Conservation (phyloP, 2,113 vertebrate species). For the Galbula dea region DNA sequence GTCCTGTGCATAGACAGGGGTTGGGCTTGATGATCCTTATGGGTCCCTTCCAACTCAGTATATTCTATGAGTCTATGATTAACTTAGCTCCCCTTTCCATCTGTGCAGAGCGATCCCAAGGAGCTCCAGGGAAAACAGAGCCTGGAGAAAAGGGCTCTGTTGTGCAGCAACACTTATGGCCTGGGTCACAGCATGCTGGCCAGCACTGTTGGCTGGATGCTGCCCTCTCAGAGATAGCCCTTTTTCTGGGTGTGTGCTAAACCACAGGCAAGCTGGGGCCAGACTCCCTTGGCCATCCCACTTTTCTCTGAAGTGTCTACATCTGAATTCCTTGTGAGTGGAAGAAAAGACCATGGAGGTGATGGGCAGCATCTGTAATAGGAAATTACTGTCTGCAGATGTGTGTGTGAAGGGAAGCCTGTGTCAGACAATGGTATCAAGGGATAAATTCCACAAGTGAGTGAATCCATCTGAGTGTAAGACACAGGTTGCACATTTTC, state of each 20-base stretch:
- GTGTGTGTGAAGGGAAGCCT: conserved; percentile 52
- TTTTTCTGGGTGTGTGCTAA: neutral
- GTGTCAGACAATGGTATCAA: conserved; percentile 60
- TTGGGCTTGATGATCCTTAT: too few species aligned
- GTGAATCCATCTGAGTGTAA: conserved; percentile 60
- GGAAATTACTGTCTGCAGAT: conserved; percentile 63
- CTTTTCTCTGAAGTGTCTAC: conserved; percentile 6
- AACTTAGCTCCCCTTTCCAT: neutral
- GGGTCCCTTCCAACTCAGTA: too few species aligned
- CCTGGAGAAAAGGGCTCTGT: neutral
- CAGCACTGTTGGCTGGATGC: neutral
- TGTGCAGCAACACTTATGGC: accelerated
- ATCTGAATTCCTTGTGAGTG: conserved; percentile 41
- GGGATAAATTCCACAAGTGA: conserved; percentile 68
- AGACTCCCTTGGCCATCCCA: neutral
- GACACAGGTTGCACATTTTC: conserved; percentile 43
- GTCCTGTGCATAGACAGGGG: too few species aligned
- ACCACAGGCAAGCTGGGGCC: neutral
- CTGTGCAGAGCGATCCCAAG: neutral
- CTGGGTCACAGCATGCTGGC: neutral
- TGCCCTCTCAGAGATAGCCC: neutral
- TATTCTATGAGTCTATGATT: too few species aligned
- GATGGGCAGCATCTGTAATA: conserved; percentile 61
- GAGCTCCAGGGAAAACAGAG: neutral
- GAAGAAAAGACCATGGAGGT: conserved; percentile 46